Evolutionary conservation across 2,113 vertebrate genomes (phyloP).

Genomic region (Rhea americana): DNA sequence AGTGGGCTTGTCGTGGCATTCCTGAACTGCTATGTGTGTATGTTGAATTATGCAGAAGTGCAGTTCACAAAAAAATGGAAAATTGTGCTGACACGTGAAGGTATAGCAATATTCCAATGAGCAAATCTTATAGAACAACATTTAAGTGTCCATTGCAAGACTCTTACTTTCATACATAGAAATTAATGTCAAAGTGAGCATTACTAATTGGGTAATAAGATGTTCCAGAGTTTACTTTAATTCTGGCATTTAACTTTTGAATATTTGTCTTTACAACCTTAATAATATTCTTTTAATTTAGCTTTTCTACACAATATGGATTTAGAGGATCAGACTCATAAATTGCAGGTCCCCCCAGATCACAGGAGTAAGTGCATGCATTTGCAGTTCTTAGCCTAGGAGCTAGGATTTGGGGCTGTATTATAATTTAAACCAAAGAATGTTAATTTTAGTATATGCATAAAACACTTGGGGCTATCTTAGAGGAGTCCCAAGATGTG

Average conservation of each 20-base stretch:
- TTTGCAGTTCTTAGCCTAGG: not conserved
- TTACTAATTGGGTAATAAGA: not conserved
- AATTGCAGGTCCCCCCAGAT: not conserved
- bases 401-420: not conserved
- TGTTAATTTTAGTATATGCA: not conserved
- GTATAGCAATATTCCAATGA: not conserved
- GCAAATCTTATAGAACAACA: not conserved
- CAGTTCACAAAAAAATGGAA: not conserved
- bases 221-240: not conserved
- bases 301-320: not conserved
- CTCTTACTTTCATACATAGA: not conserved
- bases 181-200: not conserved
- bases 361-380: not conserved
- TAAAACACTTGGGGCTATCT: not conserved
- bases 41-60: not conserved
- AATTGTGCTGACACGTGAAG: not conserved
- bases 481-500: not conserved
- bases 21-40: not conserved
- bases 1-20: not conserved
- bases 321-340: not conserved
- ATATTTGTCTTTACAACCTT: not conserved
- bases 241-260: not conserved
- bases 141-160: not conserved
- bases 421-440: slow-evolving; percentile 24
- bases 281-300: not conserved